phyloP scores from a whole-genome alignment of 2,888 invertebrate species.

The Tetropium fuscum region DNA sequence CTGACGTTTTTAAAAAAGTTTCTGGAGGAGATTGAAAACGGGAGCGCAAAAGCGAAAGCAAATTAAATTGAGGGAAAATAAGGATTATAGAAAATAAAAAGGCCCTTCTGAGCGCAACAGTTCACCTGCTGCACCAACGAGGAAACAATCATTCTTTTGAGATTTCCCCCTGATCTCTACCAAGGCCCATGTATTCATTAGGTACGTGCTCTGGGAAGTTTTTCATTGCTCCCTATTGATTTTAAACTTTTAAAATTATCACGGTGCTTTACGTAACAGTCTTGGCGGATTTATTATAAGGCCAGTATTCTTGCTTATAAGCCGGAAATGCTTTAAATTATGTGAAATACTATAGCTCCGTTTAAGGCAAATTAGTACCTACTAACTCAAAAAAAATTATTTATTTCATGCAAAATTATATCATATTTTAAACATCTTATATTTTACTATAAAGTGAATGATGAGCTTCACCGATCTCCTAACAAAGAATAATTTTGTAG shows the following conservation, averaged over 20 bases:
- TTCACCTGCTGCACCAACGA: constrained; percentile 44
- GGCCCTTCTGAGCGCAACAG: constrained; percentile 42
- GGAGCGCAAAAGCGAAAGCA: constrained; percentile 27
- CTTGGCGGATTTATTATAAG: too few species aligned
- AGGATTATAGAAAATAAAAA: constrained; percentile 51
- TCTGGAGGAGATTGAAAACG: constrained; percentile 25
- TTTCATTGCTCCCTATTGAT: constrained; percentile 39
- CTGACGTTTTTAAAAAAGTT: not conserved
- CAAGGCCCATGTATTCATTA: constrained; percentile 45
- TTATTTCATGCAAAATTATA: too few species aligned
- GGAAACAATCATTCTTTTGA: constrained; percentile 22
- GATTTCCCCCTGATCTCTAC: constrained; percentile 22
- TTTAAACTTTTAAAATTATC: constrained; percentile 35
- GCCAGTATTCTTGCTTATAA: too few species aligned
- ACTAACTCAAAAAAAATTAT: too few species aligned
- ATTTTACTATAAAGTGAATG: too few species aligned
- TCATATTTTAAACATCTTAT: too few species aligned
- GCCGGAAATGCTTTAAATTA: too few species aligned
- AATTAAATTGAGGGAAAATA: constrained; percentile 49
- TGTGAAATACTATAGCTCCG: too few species aligned
- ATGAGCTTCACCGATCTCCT: too few species aligned
- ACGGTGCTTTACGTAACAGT: too few species aligned
- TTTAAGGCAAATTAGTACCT: too few species aligned
- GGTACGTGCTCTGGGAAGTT: constrained; percentile 42
- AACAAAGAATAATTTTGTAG: too few species aligned